Evolutionary conservation across 2,797 vertebrate genomes (phyloP).

Genomic region (Chaenodraco wilsoni): DNA sequence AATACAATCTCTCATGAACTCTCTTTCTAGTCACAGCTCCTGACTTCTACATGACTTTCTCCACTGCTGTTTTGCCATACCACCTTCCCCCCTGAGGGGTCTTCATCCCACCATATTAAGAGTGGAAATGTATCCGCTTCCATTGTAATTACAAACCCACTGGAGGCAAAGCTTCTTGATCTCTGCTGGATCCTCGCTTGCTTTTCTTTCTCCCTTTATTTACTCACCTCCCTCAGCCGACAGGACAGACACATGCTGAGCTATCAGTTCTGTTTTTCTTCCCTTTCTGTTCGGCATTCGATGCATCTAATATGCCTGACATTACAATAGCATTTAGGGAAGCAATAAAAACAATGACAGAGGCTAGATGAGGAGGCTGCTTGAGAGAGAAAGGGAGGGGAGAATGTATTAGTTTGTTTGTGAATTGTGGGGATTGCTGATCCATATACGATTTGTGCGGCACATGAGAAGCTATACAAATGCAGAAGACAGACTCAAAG

Average conservation of each 20-base stretch:
- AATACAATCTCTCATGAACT: constrained; percentile 15
- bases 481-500: constrained; percentile 21
- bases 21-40: constrained; percentile 44
- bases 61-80: constrained; percentile 53
- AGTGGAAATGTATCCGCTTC: constrained; percentile 78
- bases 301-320: constrained; percentile 70
- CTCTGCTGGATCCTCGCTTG: constrained; percentile 72
- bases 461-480: constrained; percentile 47
- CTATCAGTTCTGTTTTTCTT: constrained; percentile 74
- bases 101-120: constrained; percentile 75
- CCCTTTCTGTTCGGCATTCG: constrained; percentile 58
- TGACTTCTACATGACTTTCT: constrained; percentile 71
- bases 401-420: constrained; percentile 27
- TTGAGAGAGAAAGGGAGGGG: constrained; percentile 1
- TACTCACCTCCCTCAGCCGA: constrained; percentile 70
- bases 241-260: constrained; percentile 73
- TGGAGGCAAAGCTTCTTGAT: constrained; percentile 80
- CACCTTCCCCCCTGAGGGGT: constrained; percentile 50
- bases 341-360: constrained; percentile 56
- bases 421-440: constrained; percentile 26
- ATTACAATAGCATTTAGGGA: constrained; percentile 65
- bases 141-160: constrained; percentile 80
- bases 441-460: constrained; percentile 28
- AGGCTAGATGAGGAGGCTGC: constrained; percentile 15
- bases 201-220: constrained; percentile 66